Percentiles rank a stretch among this genome's conserved stretches.
phyloP scores from a whole-genome alignment of 2,113 vertebrate genomes.

The Irena cyanogastra region DNA sequence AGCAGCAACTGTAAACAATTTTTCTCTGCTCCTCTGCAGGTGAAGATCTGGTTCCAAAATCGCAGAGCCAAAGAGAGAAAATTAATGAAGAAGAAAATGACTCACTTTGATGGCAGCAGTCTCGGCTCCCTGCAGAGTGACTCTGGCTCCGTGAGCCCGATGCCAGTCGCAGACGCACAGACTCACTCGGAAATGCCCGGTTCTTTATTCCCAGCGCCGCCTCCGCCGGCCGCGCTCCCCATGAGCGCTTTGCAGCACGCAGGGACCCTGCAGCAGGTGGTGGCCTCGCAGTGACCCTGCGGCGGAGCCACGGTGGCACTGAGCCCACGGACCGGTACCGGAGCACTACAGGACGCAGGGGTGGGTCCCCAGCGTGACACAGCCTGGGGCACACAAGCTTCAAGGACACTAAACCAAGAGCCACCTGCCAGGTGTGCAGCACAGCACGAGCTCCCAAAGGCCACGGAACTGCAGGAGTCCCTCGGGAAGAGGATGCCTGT shows the following conservation, averaged over 20 bases:
- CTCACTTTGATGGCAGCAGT: constrained; percentile 79
- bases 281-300: constrained; percentile 69
- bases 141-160: constrained; percentile 86
- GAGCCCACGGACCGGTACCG: background rate
- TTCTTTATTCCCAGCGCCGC: constrained; percentile 74
- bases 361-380: background rate
- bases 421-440: background rate
- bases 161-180: constrained; percentile 77
- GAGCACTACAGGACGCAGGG: background rate
- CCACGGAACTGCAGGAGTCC: background rate
- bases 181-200: constrained; percentile 54
- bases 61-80: constrained; percentile 91
- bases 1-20: background rate
- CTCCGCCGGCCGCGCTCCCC: background rate
- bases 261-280: constrained; percentile 83
- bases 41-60: constrained; percentile 95
- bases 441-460: background rate
- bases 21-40: constrained; percentile 66
- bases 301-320: background rate
- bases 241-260: constrained; percentile 79
- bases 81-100: constrained; percentile 92
- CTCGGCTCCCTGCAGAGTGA: constrained; percentile 87
- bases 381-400: background rate
- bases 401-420: background rate
- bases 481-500: background rate